phyloP scores from a whole-genome alignment of 2,113 vertebrate genomes.

The Anarrhichthys ocellatus region DNA sequence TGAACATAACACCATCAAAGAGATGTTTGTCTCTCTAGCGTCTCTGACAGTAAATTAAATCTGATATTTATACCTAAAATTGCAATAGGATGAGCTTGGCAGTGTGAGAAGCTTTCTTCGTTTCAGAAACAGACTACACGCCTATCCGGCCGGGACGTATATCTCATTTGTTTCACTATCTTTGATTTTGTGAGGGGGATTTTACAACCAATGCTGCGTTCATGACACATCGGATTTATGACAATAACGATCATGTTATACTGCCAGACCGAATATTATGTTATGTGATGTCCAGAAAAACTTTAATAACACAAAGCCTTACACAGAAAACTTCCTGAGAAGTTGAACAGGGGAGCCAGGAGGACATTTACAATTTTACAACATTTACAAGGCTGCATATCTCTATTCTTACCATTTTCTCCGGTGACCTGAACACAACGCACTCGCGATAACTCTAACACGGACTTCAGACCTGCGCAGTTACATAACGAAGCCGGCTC shows the following conservation, averaged over 20 bases:
- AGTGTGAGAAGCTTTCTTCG: not conserved
- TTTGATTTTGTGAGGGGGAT: not conserved
- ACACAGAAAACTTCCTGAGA: not conserved
- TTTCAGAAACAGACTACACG: not conserved
- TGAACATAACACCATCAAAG: not conserved
- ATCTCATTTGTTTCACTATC: not conserved
- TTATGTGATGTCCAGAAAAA: not conserved
- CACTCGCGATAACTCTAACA: fast-evolving
- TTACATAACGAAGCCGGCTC: slow-evolving; percentile 47
- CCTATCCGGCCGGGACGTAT: fast-evolving
- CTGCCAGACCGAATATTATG: not conserved
- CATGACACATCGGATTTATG: not conserved
- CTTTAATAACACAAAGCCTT: not conserved
- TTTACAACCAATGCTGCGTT: slow-evolving; percentile 13
- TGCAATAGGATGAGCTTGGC: not conserved
- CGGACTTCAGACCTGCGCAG: slow-evolving; percentile 33
- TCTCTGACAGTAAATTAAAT: not conserved
- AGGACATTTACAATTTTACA: not conserved
- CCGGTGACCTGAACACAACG: fast-evolving
- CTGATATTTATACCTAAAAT: too few relatives aligned
- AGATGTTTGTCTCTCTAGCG: too few relatives aligned
- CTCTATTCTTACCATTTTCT: not conserved
- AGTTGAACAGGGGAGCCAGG: not conserved
- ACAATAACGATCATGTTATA: too few relatives aligned
- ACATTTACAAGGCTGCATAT: fast-evolving